Percentiles rank a stretch among this genome's conserved stretches.
Conservation (phyloP, 2,113 vertebrate species). For the Lagopus muta region DNA sequence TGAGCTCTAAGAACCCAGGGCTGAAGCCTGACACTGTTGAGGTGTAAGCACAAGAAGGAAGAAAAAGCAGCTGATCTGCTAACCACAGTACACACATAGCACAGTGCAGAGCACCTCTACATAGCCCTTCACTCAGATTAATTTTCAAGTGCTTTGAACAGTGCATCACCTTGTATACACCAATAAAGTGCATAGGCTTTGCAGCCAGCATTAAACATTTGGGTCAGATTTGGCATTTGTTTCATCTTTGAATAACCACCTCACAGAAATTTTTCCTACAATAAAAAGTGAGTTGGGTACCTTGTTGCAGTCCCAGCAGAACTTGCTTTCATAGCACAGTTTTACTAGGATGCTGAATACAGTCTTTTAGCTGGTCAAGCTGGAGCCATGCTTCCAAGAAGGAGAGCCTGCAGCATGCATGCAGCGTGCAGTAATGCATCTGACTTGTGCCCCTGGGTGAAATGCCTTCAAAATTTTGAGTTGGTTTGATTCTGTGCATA, state of each 20-base stretch:
- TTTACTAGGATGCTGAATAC: slow-evolving; percentile 29
- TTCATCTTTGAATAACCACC: neutral
- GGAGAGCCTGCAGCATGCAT: slow-evolving; percentile 52
- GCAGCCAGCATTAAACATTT: neutral
- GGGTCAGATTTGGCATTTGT: neutral
- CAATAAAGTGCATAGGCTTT: neutral
- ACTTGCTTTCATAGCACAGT: slow-evolving; percentile 40
- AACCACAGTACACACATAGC: neutral
- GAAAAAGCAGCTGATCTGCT: neutral
- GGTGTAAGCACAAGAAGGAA: neutral
- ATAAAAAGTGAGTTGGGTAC: neutral
- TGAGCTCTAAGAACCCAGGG: neutral
- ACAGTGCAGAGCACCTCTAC: neutral
- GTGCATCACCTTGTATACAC: neutral
- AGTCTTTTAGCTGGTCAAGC: slow-evolving; percentile 35
- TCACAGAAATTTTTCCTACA: neutral
- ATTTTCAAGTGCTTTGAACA: neutral
- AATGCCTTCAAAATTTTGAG: slow-evolving; percentile 32
- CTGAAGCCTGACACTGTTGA: neutral
- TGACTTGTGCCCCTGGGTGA: slow-evolving; percentile 45
- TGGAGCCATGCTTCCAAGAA: slow-evolving; percentile 53
- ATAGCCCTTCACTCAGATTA: neutral
- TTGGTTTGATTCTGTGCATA: neutral
- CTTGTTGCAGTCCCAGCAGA: slow-evolving; percentile 35
- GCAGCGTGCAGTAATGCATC: slow-evolving; percentile 42